Evolutionary conservation across 1,140 invertebrate species (phyloP).

Genomic region (Cepaea nemoralis): DNA sequence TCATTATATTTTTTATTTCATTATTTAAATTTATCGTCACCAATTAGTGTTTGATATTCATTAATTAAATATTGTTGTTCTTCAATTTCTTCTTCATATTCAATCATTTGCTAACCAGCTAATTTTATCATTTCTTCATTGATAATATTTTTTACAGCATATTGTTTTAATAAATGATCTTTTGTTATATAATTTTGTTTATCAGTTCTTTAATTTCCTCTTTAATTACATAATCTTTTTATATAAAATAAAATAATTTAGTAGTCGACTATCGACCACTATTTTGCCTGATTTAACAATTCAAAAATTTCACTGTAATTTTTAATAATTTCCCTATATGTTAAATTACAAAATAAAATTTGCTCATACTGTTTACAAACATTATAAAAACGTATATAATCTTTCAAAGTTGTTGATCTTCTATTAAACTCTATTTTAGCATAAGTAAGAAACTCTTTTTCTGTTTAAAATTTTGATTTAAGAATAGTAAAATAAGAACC

Average conservation of each 20-base stretch:
- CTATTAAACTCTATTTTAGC: background rate
- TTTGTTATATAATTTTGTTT: background rate
- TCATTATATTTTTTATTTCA: too few species aligned
- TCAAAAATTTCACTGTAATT: background rate
- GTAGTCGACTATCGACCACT: background rate
- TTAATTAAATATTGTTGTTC: background rate
- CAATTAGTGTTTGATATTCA: too few species aligned
- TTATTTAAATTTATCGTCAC: too few species aligned
- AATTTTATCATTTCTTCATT: too few species aligned
- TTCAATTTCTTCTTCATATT: too few species aligned
- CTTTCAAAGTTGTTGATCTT: background rate
- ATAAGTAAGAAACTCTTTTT: background rate
- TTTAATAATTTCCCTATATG: slow-evolving; percentile 6
- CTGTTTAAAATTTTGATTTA: background rate
- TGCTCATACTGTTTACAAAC: background rate
- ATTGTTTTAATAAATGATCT: background rate
- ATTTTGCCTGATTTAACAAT: too few species aligned
- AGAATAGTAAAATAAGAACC: background rate
- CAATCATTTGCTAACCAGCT: too few species aligned
- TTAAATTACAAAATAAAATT: background rate
- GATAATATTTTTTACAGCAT: too few species aligned
- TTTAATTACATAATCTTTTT: background rate
- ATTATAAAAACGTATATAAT: background rate
- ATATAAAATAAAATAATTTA: background rate
- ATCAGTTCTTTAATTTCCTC: too few species aligned